Evolutionary conservation across 2,113 vertebrate species (phyloP).

Genomic region (Chaetodon auriga): DNA sequence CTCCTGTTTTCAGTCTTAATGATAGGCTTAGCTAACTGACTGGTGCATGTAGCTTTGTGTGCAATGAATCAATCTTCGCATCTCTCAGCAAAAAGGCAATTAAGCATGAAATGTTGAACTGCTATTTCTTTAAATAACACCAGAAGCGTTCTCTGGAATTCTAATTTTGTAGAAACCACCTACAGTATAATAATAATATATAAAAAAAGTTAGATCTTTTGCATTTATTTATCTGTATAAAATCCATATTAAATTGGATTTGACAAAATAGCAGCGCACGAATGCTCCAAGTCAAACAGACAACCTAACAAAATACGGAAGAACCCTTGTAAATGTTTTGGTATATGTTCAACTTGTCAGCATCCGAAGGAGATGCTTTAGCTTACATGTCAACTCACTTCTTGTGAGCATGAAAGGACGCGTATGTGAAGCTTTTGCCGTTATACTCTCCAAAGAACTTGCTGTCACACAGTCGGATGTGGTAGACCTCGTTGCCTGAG

Average conservation of each 20-base stretch:
- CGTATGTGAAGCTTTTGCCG: slow-evolving; percentile 97
- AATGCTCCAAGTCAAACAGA: neutral
- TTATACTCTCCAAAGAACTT: slow-evolving; percentile 96
- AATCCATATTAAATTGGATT: neutral
- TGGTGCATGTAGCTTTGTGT: neutral
- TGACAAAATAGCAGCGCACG: neutral
- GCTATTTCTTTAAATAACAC: neutral
- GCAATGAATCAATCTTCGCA: neutral
- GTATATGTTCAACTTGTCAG: neutral
- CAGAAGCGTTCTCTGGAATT: neutral
- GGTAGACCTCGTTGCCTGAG: slow-evolving; percentile 97
- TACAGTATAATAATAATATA: neutral
- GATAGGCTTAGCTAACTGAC: neutral
- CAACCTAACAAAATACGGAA: neutral
- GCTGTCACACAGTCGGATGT: slow-evolving; percentile 95
- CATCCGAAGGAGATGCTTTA: slow-evolving; percentile 30
- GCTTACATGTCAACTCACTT: slow-evolving; percentile 86
- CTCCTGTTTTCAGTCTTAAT: neutral
- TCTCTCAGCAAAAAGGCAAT: neutral
- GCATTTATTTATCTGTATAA: neutral
- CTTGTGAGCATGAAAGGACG: slow-evolving; percentile 97
- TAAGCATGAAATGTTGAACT: neutral
- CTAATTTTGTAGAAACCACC: neutral
- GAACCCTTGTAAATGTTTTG: neutral
- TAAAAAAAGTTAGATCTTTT: neutral